Percentiles rank a stretch among this genome's conserved stretches.
Conservation (phyloP, 2,113 vertebrate genomes). For the Epinephelus cyanopodus region DNA sequence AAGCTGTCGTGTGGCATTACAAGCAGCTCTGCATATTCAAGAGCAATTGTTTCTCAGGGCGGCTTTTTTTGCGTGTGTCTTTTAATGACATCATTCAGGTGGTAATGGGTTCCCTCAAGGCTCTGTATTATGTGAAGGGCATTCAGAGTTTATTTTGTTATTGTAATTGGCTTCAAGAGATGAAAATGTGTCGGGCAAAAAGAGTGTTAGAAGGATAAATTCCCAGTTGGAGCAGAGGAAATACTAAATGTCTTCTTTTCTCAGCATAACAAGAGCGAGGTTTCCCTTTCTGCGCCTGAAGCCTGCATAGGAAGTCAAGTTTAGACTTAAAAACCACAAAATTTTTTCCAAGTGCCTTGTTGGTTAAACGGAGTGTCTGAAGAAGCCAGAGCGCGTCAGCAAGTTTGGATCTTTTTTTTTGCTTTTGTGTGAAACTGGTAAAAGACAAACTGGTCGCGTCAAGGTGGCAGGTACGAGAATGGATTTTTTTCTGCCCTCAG, state of each 20-base stretch:
- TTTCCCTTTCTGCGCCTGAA: conserved; percentile 51
- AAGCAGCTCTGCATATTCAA: conserved; percentile 39
- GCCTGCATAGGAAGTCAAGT: conserved; percentile 64
- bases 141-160: conserved; percentile 14
- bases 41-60: neutral
- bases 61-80: conserved; percentile 6
- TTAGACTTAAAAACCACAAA: conserved; percentile 69
- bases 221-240: conserved; percentile 18
- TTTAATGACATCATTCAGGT: conserved; percentile 45
- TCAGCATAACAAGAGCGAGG: conserved; percentile 36
- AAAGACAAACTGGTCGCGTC: neutral
- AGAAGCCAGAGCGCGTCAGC: conserved; percentile 38
- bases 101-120: conserved; percentile 18
- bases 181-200: neutral
- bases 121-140: neutral
- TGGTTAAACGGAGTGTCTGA: conserved; percentile 38
- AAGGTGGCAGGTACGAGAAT: neutral
- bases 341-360: conserved; percentile 60
- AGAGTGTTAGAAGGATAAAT: neutral
- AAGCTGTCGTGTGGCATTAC: conserved; percentile 41
- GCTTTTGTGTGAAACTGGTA: neutral
- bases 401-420: neutral
- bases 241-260: conserved; percentile 41
- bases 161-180: neutral
- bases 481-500: conserved; percentile 14